Evolutionary conservation across 2,888 invertebrate genomes (phyloP), one percentile per base, ranked within the genome.

Genomic region (Sesia bembeciformis): DNA sequence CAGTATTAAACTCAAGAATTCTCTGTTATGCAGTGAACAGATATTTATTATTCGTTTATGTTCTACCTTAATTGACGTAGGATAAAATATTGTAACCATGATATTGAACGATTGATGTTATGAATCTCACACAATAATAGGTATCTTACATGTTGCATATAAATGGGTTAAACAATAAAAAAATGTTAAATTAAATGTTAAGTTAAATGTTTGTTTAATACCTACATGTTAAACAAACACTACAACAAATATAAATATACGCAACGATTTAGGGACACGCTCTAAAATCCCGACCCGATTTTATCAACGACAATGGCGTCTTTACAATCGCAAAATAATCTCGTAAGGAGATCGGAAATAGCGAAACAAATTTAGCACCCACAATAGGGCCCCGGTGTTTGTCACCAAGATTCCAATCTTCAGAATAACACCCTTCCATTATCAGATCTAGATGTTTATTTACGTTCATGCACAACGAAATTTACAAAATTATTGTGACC

Each of bases 311-410:
- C 76, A 77, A 74, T 70, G 67, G 70, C 69, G 73, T 70, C 76
- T 78, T 78, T 70, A 84, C 84, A 83, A 83, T 82, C 79, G 78
- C 73, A 72, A 78, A 80, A 78, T 83, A 82, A 88, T 87, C 86
- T 83, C 64, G 65, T 68, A 76, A 81, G 78, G 74, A 81, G 81
- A 88, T 88, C 86, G 82, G 82, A 79, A 84, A 83, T 80, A 74
- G 80, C 78, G 76, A 77, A 85, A 87, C 88, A 87, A 88, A 88
- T 89, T 89, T 86, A 83, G 81, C 84, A 68, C 66, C 78, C 76
- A 88, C 88, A 88, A 88, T 85, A 74, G 85, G 75, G 60, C 63
- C 73, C 75, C 74, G 77, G 78, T 80, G 88, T 84, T 86, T 85
- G 85, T 81, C 82, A 74, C 77, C 63, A 62, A 71, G 85, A 87